Base-by-base conservation (phyloP, 2,113 vertebrate genomes). In the Esox niger region DNA sequence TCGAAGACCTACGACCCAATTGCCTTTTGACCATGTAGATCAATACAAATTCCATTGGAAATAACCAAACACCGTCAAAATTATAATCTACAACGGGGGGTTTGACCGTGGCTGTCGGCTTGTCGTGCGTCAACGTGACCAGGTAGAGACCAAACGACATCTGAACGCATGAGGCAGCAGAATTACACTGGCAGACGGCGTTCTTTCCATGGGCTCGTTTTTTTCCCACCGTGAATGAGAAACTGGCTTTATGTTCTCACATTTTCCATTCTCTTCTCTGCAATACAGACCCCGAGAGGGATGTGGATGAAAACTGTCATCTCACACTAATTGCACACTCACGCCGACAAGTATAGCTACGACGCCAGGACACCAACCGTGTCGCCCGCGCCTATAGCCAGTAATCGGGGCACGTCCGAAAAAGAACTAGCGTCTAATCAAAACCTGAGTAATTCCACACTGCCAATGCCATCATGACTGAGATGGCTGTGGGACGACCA, bases 171-270 rank as follows among this genome's bases (percentile, higher is more conserved):
- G 47, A 52, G 21, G 47, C 7, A 52, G 47, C 21, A 52, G 21
- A 21, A 43, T 43, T 21, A 52, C n/a, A 63, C 66, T 46, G 3
- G 69, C 46, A 71, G 58, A 61, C 1, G 38, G 26, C 68, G 30
- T 66, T 77, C 33, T 76, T 82, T 73, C 70, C 62, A 35, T 23
- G 21, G 23, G 46, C 61, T n/a, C n/a, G n/a, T n/a, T n/a, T n/a
- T n/a, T 74, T 66, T 62, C 32, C 2, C 6, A 17, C 31, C 20
- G n/a, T 59, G 30, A 52, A 52, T 52, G 6, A 52, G 47, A 52
- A 9, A 21, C n/a, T 52, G 47, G 7, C n/a, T 52, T 52, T n/a
- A 52, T 21, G 2, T 52, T 21, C 47, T 52, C 47, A 52, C 7
- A 15, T 49, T 6, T 9, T 52, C 21, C 47, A 52, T 21, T 15